Conservation (phyloP, 1,140 invertebrate genomes). For the Drosophila oshimai region DNA sequence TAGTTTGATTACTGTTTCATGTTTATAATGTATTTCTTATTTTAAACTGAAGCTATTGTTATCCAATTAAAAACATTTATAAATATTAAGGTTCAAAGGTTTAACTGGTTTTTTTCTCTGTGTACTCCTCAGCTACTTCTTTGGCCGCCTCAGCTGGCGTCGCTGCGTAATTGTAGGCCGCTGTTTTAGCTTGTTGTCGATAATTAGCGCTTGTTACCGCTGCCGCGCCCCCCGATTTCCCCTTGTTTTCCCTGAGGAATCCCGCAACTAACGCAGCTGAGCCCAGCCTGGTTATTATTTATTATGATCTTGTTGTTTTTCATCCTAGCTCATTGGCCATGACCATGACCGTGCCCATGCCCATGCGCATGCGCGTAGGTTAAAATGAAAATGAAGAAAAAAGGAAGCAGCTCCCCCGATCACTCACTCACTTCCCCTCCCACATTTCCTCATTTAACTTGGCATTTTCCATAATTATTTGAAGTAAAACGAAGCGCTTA, state of each 20-base stretch:
- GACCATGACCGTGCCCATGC: constrained; percentile 53
- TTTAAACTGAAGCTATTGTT: too few relatives aligned
- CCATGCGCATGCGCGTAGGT: constrained; percentile 50
- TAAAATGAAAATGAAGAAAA: too few relatives aligned
- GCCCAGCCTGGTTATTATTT: constrained; percentile 70
- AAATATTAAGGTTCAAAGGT: not conserved
- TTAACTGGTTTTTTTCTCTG: not conserved
- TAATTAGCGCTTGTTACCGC: constrained; percentile 78
- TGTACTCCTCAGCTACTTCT: not conserved
- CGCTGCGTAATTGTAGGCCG: constrained; percentile 77
- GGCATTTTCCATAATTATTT: constrained; percentile 79
- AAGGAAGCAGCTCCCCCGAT: constrained; percentile 56
- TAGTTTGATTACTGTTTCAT: too few relatives aligned
- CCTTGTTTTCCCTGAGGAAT: not conserved
- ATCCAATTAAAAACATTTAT: too few relatives aligned
- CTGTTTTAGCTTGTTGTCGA: constrained; percentile 79
- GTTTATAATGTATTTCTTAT: too few relatives aligned
- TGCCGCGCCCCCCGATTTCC: constrained; percentile 29
- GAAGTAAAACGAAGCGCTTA: constrained; percentile 66
- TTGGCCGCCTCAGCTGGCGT: constrained; percentile 45
- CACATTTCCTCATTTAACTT: constrained; percentile 30
- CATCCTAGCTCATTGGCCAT: constrained; percentile 78
- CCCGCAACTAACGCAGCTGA: constrained; percentile 28
- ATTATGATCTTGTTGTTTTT: constrained; percentile 80
- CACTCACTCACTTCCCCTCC: constrained; percentile 20